Conservation (phyloP, 2,113 vertebrate genomes). For the Syrmaticus mikado region DNA sequence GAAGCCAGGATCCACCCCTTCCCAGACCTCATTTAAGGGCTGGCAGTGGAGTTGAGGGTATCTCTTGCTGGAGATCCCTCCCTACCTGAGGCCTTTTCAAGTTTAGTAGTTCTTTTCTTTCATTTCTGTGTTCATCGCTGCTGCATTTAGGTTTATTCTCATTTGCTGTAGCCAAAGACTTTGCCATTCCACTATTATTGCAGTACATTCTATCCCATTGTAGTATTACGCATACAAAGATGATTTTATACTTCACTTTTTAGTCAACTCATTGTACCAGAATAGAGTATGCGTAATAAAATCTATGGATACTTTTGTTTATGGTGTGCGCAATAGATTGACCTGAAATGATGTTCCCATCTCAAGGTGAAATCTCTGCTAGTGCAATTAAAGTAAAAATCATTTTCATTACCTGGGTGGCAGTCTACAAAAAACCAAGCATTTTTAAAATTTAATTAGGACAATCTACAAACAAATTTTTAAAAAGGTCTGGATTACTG, state of each 20-base stretch:
- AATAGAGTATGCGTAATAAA: background rate
- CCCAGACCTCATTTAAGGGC: too few relatives aligned
- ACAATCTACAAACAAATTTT: background rate
- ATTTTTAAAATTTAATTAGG: background rate
- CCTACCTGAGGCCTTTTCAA: too few relatives aligned
- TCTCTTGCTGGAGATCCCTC: too few relatives aligned
- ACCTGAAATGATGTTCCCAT: background rate
- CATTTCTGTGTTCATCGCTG: too few relatives aligned
- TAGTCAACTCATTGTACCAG: background rate
- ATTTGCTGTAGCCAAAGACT: too few relatives aligned
- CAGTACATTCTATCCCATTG: too few relatives aligned
- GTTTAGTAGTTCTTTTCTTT: too few relatives aligned
- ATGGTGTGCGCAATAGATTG: background rate
- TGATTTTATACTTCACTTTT: background rate
- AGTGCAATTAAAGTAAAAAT: background rate
- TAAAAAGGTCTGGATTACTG: accelerated
- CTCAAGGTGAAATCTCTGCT: background rate
- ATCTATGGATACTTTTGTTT: background rate
- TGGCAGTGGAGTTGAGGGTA: too few relatives aligned
- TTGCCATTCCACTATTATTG: too few relatives aligned
- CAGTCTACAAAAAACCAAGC: background rate
- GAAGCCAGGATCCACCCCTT: too few relatives aligned
- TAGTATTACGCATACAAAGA: background rate
- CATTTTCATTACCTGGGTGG: background rate
- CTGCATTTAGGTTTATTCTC: too few relatives aligned